Evolutionary conservation across 2,797 vertebrate genomes (phyloP).

Genomic region (Euthynnus affinis): DNA sequence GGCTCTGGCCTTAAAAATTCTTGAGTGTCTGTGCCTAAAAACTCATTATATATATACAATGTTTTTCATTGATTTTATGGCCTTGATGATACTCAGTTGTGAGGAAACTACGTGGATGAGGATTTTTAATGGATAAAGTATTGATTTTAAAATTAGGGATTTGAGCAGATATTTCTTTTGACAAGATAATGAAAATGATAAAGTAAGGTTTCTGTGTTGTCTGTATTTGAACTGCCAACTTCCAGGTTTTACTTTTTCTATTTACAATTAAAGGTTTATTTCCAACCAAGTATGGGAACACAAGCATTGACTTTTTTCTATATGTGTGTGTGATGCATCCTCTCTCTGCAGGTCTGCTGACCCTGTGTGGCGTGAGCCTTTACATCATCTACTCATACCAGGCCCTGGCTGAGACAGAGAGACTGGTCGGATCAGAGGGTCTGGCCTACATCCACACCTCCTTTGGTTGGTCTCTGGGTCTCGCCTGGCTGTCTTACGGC

Average conservation of each 20-base stretch:
- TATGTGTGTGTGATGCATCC: not conserved
- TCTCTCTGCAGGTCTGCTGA: conserved; percentile 81
- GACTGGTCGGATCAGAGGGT: conserved; percentile 65
- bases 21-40: not conserved
- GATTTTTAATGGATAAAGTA: not conserved
- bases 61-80: not conserved
- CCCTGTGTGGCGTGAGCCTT: conserved; percentile 79
- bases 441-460: conserved; percentile 74
- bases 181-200: not conserved
- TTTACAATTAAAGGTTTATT: too few relatives aligned
- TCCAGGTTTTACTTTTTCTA: too few relatives aligned
- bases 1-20: not conserved
- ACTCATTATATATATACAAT: not conserved
- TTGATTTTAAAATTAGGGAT: not conserved
- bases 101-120: not conserved
- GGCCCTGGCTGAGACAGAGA: conserved; percentile 78
- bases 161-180: not conserved
- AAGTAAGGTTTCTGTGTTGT: not conserved
- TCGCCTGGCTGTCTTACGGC: conserved; percentile 86
- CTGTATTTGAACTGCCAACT: not conserved
- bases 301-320: not conserved
- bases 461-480: conserved; percentile 86
- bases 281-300: not conserved
- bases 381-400: conserved; percentile 85
- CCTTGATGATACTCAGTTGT: not conserved